Evolutionary conservation across 2,797 vertebrate species (phyloP).

Genomic region (Potorous gilbertii): DNA sequence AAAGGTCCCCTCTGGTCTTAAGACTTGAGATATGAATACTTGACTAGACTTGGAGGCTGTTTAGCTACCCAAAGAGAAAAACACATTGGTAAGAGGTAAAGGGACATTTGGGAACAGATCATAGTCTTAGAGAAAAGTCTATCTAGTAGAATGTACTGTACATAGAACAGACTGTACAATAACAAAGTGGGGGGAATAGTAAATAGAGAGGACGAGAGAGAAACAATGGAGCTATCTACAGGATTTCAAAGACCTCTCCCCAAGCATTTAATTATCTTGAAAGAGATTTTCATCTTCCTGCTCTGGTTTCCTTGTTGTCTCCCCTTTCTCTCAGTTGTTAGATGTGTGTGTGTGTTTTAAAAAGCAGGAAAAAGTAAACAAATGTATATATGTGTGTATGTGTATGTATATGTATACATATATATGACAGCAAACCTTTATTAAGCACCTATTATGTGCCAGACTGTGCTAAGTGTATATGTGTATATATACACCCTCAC

Average conservation of each 20-base stretch:
- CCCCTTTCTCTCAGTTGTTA: constrained; percentile 71
- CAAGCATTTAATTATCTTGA: constrained; percentile 83
- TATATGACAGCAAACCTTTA: background rate
- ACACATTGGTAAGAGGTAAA: background rate
- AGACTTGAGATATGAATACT: background rate
- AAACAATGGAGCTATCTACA: constrained; percentile 74
- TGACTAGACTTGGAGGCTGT: background rate
- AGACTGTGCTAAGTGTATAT: background rate
- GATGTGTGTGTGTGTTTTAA: constrained; percentile 69
- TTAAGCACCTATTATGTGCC: background rate
- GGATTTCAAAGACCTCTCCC: constrained; percentile 74
- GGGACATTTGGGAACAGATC: background rate
- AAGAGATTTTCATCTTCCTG: constrained; percentile 79
- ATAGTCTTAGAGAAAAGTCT: background rate
- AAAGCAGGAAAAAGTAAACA: constrained; percentile 62
- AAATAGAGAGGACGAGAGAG: constrained; percentile 67
- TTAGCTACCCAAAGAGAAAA: constrained; percentile 6
- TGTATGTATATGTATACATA: background rate
- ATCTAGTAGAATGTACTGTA: background rate
- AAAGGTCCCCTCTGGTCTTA: background rate
- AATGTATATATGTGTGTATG: background rate
- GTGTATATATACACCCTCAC: too few species aligned
- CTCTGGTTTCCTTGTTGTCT: constrained; percentile 62
- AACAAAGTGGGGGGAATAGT: background rate
- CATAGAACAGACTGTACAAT: background rate